Conservation (phyloP, 2,888 invertebrate species). For the Lamellibrachia satsuma region DNA sequence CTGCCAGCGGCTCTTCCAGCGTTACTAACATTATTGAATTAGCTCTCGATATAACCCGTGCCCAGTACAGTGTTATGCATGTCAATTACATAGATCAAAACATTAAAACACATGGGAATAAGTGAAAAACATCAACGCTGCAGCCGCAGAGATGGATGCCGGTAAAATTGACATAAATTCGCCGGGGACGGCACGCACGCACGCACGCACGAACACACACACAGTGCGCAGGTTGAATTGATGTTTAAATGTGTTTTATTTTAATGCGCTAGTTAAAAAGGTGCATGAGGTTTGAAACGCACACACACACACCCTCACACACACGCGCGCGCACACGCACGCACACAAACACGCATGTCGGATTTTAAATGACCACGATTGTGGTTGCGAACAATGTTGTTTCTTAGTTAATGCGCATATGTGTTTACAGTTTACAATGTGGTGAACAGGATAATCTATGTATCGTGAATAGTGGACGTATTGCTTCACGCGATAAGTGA, state of each 20-base stretch:
- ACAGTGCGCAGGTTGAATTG: neutral
- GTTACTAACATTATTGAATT: neutral
- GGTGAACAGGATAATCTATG: too few relatives aligned
- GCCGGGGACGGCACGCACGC: neutral
- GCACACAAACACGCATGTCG: neutral
- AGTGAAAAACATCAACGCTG: neutral
- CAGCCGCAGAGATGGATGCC: neutral
- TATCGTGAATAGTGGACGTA: too few relatives aligned
- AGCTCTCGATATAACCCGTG: neutral
- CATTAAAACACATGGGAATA: neutral
- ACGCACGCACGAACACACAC: neutral
- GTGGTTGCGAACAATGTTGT: too few relatives aligned
- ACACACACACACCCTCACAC: too few relatives aligned
- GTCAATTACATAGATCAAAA: constrained; percentile 17
- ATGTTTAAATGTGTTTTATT: neutral
- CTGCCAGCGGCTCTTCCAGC: neutral
- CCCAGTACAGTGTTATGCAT: neutral
- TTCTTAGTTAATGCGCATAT: too few relatives aligned
- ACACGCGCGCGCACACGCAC: neutral
- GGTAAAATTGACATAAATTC: neutral
- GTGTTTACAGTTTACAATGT: too few relatives aligned
- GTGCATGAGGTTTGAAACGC: too few relatives aligned
- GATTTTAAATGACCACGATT: too few relatives aligned
- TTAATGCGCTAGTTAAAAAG: too few relatives aligned
- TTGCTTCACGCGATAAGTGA: too few relatives aligned